Base-by-base conservation (phyloP, 2,888 invertebrate species). In the Coleophora deauratella region DNA sequence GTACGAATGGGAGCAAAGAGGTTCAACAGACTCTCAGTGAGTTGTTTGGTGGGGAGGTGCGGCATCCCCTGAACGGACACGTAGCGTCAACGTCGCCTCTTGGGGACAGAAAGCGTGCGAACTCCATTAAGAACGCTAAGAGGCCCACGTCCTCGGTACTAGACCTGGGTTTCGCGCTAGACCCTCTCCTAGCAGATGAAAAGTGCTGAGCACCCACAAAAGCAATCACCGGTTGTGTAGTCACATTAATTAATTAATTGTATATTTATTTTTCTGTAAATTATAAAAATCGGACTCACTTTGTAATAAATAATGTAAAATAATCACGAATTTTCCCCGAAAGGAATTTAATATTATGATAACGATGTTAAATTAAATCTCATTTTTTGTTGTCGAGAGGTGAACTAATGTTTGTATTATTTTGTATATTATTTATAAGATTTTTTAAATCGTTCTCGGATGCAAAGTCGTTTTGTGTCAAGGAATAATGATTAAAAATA, bases 341-440 rank as follows among this genome's bases (percentile, higher is more conserved):
- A 63, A 52, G 66, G 73, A 72, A 67, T 67, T 64, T 66, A 73
- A 72, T 66, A 63, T 71, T 68, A 72, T 53, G 57, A 72, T 76
- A 71, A 73, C 67, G 67, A 4, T 21, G 6, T 21, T 3, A 21
- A 4, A 6, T 73, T 71, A 75, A 78, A 79, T 79, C 76, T 78
- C 79, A 76, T 65, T 72, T 67, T 63, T 63, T 68, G 70, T 72
- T 59, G 59, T 60, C 55, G 60, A 66, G 66, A 69, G 60, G 55
- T 64, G 70, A 74, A 73, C 63, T 72, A 73, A 76, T 75, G 69
- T 85, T 84, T 85, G 76, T 84, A 85, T 86, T 78, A 81, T 86
- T 84, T 86, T 86, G 84, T 86, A 86, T 79, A 84, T 82, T 85
- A 79, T 78, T 81, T 80, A 68, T 85, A 84, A 84, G 80, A 72